Base-by-base conservation (phyloP, 2,888 invertebrate species). In the Apamea anceps region DNA sequence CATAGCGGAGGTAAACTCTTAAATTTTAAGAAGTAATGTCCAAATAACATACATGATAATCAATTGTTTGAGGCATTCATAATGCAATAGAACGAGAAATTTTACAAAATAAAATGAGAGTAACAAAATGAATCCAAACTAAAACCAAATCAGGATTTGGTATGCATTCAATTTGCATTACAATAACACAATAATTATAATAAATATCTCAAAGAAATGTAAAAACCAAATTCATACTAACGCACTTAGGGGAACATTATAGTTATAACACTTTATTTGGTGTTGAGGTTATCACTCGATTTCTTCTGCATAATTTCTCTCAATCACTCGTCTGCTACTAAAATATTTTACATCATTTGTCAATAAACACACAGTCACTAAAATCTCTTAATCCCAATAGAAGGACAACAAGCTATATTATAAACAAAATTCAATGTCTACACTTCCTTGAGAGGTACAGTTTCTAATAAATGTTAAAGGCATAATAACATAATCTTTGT, bases 61-160 rank as follows among this genome's bases (percentile, higher is more conserved):
- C 89, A 93, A 92, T 90, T 91, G 91, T 89, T 93, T 90, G 91
- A 92, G 92, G 95, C 95, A 96, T 96, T 96, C 91, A 93, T 92
- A 96, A 96, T 95, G 95, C 95, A 83, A 89, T 72, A 81, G 10
- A 71, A 79, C 62, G 45, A 80, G 84, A 82, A 82, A 89, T 90
- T 91, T 91, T 93, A 94, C 89, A 90, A 81, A 91, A 90, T 90
- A 90, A 90, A 91, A 91, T 72, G 80, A 67, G 37, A 81, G 81
- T 78, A 85, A 86, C 95, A 96, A 96, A 96, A 93, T 94, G 94
- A 93, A 94, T 93, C 88, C 94, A 95, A 89, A 88, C 91, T 67
- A 84, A 84, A 72, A 60, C 37, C 13, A 89, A 88, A 88, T 78
- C 48, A 67, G 62, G 42, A 67, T 75, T 90, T 88, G 77, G 89